Base-by-base conservation (phyloP, 2,888 invertebrate species). In the Microchrysa polita region DNA sequence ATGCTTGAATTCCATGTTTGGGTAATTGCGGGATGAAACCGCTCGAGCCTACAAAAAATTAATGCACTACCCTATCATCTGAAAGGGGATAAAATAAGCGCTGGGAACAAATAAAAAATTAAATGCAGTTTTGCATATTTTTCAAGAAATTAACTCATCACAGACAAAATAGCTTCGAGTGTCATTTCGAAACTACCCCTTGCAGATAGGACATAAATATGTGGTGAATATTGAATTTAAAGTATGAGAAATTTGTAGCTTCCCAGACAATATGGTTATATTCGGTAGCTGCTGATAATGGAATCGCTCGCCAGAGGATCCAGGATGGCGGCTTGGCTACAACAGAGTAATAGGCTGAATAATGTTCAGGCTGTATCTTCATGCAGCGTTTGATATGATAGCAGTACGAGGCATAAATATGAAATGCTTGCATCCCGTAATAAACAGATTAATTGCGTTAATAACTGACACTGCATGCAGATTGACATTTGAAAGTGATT, bases 391-490 rank as follows among this genome's bases (percentile, higher is more conserved):
- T n/a, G n/a, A 27, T 23, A 53, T 12, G 23, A 53, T 44, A 16
- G 18, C 9, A 67, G 71, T 75, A 63, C 44, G 27, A 53, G 71
- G 65, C 72, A 52, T 55, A 59, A 71, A 44, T 60, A 52, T 72
- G 76, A 73, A 79, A 81, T 79, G 80, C 80, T 81, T 81, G 80
- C 82, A 83, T 83, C 81, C 82, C 82, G 83, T 76, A 76, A 83
- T 83, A 82, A 83, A 82, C 82, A 83, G 82, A 83, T 83, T 83
- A 83, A 83, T 83, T 83, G 83, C 83, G 82, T 83, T 83, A 83
- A 83, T 83, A 83, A 83, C 83, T 83, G 83, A 83, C 83, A 83
- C 83, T 80, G 81, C 75, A 76, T 77, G 77, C 77, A 78, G 78
- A 78, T 78, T 79, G 78, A 79, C 78, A 78, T 77, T 77, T 75